Evolutionary conservation across 2,888 invertebrate species (phyloP), one percentile per base, ranked within the genome.

Genomic region (Pemphredon lugubris): DNA sequence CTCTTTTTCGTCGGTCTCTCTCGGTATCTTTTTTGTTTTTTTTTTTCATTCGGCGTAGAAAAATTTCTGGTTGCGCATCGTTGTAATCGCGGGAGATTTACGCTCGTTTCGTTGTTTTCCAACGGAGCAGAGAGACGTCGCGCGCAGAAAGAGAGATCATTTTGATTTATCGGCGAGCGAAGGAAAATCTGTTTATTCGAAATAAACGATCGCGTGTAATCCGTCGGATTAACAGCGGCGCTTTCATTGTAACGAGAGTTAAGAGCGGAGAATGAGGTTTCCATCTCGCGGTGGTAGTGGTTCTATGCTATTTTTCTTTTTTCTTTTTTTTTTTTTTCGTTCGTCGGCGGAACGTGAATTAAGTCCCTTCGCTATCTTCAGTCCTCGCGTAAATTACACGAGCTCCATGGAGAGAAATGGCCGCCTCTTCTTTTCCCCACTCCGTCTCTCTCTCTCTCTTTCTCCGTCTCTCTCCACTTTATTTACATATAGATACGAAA

Each of bases 401-500:
- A 71, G 73, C 77, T 82, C 72, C 81, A 68, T 72, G 69, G 76
- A 81, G 81, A 81, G 79, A 81, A 81, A 81, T 81, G 76, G 82
- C 72, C 67, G 79, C 74, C 76, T 68, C 73, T 76, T 70, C 73
- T 79, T 82, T 80, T 75, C 78, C 69, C 64, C 44, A 20, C 67
- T 18, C 53, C 44, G 30, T 13, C 42, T 16, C 20, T 16, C 23
- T 51, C 51, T 13, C 42, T 44, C 44, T 54, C 64, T 34, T 42
- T 57, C 42, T 61, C 53, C 50, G 53, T 21, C 66, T 71, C 77
- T 76, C 77, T 72, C 75, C 76, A 63, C 79, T 83, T 84, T 84
- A 87, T 87, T 87, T 87, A 86, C 87, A 87, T 87, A 87, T 84
- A 87, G 87, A 87, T 87, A 86, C 84, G 85, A 83, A 82, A 78